phyloP scores from a whole-genome alignment of 2,888 invertebrate species.

The Dicranocentrus wangi region DNA sequence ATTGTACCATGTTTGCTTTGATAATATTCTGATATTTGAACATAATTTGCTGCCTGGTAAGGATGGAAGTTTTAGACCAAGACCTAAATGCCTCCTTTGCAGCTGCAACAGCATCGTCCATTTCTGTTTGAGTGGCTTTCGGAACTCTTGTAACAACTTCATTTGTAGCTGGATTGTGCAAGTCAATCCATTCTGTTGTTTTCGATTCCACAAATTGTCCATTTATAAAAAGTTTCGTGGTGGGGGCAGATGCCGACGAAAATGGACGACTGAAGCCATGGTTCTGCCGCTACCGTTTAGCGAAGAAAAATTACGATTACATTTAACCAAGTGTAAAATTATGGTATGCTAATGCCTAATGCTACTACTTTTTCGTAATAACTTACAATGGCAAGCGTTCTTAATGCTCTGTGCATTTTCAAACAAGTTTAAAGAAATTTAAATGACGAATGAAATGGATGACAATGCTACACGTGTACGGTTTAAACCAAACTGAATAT shows the following conservation, averaged over 20 bases:
- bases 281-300: no score
- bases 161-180: conserved; percentile 96
- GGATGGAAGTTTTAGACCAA: conserved; percentile 93
- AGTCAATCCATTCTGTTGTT: conserved; percentile 93
- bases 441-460: background rate
- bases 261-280: no score
- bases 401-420: conserved; percentile 59
- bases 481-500: no score
- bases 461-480: no score
- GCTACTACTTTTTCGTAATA: no score
- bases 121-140: conserved; percentile 89
- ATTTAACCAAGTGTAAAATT: no score
- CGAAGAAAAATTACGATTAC: no score
- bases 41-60: conserved; percentile 94
- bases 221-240: conserved; percentile 95
- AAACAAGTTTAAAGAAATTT: background rate
- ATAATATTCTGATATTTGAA: conserved; percentile 89
- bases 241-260: conserved; percentile 78
- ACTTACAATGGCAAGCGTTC: conserved; percentile 49
- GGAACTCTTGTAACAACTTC: conserved; percentile 87
- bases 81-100: conserved; percentile 86
- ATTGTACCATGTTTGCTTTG: conserved; percentile 84
- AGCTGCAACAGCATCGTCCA: conserved; percentile 90
- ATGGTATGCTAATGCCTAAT: no score
- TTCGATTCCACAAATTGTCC: conserved; percentile 95